phyloP scores from a whole-genome alignment of 2,888 invertebrate genomes.

The Cephus runcator region DNA sequence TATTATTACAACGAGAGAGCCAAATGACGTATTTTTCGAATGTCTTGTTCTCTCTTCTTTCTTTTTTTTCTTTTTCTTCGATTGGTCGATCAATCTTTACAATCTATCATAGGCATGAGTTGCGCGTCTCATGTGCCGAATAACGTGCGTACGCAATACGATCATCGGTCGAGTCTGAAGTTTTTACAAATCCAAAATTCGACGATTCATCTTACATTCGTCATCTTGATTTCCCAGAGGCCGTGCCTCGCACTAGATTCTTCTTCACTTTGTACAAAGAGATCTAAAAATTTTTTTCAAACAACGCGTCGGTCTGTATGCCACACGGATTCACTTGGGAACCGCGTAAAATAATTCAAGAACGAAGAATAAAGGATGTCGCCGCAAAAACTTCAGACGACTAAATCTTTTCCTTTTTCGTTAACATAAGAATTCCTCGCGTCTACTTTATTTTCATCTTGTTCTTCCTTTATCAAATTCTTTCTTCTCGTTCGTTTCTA shows the following conservation, averaged over 20 bases:
- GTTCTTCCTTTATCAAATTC: neutral
- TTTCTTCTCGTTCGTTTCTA: neutral
- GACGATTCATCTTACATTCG: neutral
- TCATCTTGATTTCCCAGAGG: neutral
- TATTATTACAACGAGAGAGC: neutral
- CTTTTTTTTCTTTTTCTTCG: neutral
- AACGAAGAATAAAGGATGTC: neutral
- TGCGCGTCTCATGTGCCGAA: neutral
- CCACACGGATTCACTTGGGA: neutral
- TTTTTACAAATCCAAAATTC: neutral
- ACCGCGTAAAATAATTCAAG: neutral
- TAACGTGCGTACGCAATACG: neutral
- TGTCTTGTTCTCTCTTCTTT: neutral
- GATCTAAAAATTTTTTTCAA: neutral
- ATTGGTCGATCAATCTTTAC: neutral
- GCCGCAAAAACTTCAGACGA: neutral
- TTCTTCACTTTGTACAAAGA: neutral
- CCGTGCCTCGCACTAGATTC: neutral
- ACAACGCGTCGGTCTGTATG: neutral
- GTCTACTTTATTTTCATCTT: neutral
- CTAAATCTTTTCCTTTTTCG: neutral
- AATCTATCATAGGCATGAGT: neutral
- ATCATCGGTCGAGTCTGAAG: neutral
- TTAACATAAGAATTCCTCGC: neutral
- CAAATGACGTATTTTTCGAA: neutral